phyloP scores from a whole-genome alignment of 2,888 invertebrate genomes.

The Xylota sylvarum region DNA sequence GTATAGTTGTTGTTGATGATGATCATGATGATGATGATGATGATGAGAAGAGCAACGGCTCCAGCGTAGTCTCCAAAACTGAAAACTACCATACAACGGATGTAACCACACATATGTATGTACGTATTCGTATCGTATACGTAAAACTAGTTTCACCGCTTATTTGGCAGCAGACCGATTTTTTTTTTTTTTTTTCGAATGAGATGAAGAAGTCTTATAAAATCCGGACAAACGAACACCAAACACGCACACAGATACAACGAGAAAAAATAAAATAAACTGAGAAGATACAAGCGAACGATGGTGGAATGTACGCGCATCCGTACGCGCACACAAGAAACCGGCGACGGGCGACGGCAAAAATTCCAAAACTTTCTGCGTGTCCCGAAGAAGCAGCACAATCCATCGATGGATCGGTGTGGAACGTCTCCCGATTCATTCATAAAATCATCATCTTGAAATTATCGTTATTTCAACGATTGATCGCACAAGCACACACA shows the following conservation, averaged over 20 bases:
- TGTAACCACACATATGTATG: constrained; percentile 75
- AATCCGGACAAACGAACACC: constrained; percentile 70
- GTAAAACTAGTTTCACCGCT: constrained; percentile 82
- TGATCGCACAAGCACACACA: constrained; percentile 61
- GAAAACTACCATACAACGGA: constrained; percentile 80
- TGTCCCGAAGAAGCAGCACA: constrained; percentile 51
- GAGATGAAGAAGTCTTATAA: constrained; percentile 74
- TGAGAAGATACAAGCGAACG: constrained; percentile 32
- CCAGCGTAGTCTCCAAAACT: constrained; percentile 58
- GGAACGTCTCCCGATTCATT: constrained; percentile 68
- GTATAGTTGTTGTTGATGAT: constrained; percentile 33
- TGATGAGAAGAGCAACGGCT: constrained; percentile 56
- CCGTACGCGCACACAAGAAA: constrained; percentile 29
- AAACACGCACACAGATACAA: constrained; percentile 64
- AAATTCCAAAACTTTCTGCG: constrained; percentile 81
- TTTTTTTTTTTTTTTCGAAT: constrained; percentile 60
- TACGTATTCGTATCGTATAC: constrained; percentile 47
- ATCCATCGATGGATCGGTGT: constrained; percentile 39
- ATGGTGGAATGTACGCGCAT: constrained; percentile 59
- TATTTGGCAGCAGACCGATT: constrained; percentile 78
- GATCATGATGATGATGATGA: constrained; percentile 44
- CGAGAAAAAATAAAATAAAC: constrained; percentile 39
- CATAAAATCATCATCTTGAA: constrained; percentile 68
- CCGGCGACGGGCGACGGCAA: constrained; percentile 37
- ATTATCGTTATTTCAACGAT: constrained; percentile 63